A percentile compares a stretch with the other conserved stretches of the same genome.
Conservation (phyloP, 2,113 vertebrate genomes). For the Lycocorax pyrrhopterus region DNA sequence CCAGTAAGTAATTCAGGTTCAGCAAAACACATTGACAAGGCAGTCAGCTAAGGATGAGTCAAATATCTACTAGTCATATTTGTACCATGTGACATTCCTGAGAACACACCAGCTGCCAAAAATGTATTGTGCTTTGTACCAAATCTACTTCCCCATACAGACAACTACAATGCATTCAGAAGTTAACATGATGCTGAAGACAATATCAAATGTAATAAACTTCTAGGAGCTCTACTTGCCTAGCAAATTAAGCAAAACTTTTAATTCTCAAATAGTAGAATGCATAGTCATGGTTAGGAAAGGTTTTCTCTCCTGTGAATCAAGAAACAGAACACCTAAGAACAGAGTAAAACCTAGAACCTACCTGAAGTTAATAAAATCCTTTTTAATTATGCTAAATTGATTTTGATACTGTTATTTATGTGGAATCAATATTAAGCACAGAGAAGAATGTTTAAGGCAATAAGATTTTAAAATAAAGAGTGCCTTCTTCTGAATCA, state of each 20-base stretch:
- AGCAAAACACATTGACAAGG: neutral
- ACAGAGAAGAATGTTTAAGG: neutral
- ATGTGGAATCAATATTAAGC: neutral
- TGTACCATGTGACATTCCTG: neutral
- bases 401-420: neutral
- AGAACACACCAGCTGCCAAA: neutral
- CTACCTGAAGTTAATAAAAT: neutral
- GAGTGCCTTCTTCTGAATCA: neutral
- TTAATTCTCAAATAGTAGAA: neutral
- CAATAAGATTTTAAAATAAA: neutral
- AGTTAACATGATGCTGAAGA: neutral
- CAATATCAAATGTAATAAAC: neutral
- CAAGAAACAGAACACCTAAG: neutral
- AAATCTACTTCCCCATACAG: neutral
- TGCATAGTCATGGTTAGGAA: neutral
- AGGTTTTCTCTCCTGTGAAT: neutral
- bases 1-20: neutral
- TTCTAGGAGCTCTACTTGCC: neutral
- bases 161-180: neutral
- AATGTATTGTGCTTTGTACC: neutral
- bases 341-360: neutral
- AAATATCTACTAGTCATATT: neutral
- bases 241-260: neutral
- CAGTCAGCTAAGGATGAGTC: conserved; percentile 7
- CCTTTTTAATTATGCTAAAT: neutral